Base-by-base conservation (phyloP, 2,113 vertebrate species). In the Cyprinodon tularosa region DNA sequence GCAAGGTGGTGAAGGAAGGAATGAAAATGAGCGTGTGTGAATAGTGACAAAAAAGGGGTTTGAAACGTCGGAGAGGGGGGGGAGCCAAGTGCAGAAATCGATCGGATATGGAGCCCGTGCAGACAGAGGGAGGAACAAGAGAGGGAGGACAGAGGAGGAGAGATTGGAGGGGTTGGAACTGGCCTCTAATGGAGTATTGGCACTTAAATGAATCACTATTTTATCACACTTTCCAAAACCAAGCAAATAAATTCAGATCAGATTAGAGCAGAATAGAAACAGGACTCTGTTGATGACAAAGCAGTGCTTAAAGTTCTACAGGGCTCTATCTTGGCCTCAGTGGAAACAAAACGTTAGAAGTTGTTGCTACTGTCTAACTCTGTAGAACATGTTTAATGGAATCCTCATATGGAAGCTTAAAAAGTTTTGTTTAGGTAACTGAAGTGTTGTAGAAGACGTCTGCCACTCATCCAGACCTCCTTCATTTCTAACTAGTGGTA, bases 171-270 rank as follows among this genome's bases (percentile, higher is more conserved):
- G 86, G 92, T 90, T 90, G 90, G 90, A 88, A 83, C 87, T 88
- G 95, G 95, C 96, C 94, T 93, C 93, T 92, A 95, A 96, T 95
- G 96, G 94, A 96, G 95, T 61, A 61, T 47, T 65, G 62, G 47
- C 59, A 68, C 0, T 74, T 76, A 66, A 83, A 53, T 44, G 66
- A 57, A 1, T 3, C 15, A 29, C 10, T 1, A 57, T 77, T 79
- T 79, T 39, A 42, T 37, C 64, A 77, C 50, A 80, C 29, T 14
- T 39, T 74, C 22, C 29, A 38, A 63, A 76, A 78, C 44, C 65
- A 77, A 79, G 73, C 48, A 76, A 45, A 13, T 47, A 68, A 83
- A 59, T 4, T 59, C 29, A 62, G 50, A 74, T 71, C 39, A 65
- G 60, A 74, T 77, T n/a, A 63, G 42, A 74, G 65, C 45, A 67